Evolutionary conservation across 2,113 vertebrate species (phyloP), one percentile per base, ranked within the genome.

Genomic region (Lagopus leucura): DNA sequence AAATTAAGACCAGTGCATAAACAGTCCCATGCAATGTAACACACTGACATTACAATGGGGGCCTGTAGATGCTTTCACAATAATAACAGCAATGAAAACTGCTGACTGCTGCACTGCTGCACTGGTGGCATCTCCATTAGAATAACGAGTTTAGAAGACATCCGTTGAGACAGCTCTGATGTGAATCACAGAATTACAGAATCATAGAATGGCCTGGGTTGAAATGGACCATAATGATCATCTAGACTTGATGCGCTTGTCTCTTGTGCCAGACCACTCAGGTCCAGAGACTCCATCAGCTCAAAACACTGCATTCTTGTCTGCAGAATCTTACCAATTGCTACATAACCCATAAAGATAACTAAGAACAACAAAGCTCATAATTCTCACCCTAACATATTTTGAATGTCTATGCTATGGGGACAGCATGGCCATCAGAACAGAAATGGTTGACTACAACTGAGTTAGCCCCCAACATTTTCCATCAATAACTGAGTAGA

Each of bases 11-110:
- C 60, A 71, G 18, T 8, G 40, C 12, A 45, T 30, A 57, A 87
- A 43, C 47, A n/a, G 61, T 30, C 21, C 45, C 81, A 43, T 13
- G 71, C n/a, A 81, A 28, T 5, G 32, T 27, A 86, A 79, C 11
- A 38, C 0, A 1, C 8, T 11, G 36, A 73, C 50, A 76, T 18
- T 73, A 58, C 32, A 60, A 7, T 0, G 2, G 25, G 17, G 27
- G 30, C 32, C 36, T 58, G 28, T 24, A 5, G 20, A 18, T 74
- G 15, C 20, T 93, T 63, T 32, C 78, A 77, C 60, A 82, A 18
- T 19, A 55, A 54, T 21, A 73, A 76, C 30, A 87, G 14, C 3
- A 57, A 66, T 3, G 28, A 84, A 83, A 79, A 4, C 58, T 80
- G n/a, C 11, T 76, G 84, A 65, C 18, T 88, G 36, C 32, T 50